phyloP scores from a whole-genome alignment of 2,888 invertebrate genomes.

The Neria commutata region DNA sequence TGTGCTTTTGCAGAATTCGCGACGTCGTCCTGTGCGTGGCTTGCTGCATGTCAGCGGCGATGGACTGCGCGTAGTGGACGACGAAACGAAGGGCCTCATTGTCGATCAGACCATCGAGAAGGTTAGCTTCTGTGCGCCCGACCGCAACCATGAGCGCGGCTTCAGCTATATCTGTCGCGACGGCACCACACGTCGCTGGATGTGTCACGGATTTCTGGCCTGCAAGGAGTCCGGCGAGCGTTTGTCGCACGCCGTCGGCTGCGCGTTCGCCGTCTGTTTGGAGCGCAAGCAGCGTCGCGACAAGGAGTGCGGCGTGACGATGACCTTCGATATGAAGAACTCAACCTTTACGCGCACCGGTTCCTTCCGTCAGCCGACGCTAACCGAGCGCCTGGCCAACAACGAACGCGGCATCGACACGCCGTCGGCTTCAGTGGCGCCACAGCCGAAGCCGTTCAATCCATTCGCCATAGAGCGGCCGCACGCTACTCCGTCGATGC shows the following conservation, averaged over 20 bases:
- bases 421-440: conserved; percentile 59
- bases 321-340: conserved; percentile 89
- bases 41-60: conserved; percentile 92
- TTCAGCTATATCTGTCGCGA: conserved; percentile 98
- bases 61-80: conserved; percentile 96
- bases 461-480: conserved; percentile 95
- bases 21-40: conserved; percentile 87
- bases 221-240: conserved; percentile 96
- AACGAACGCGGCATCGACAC: conserved; percentile 63
- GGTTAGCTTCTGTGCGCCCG: conserved; percentile 99
- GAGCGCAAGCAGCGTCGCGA: conserved; percentile 97
- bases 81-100: conserved; percentile 97
- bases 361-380: conserved; percentile 84
- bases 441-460: conserved; percentile 74
- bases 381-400: conserved; percentile 75
- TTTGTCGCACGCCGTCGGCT: conserved; percentile 98
- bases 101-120: conserved; percentile 99
- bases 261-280: conserved; percentile 97
- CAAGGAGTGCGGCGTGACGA: conserved; percentile 92
- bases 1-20: conserved; percentile 73
- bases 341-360: conserved; percentile 92
- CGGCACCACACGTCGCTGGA: conserved; percentile 98
- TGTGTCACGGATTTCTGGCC: conserved; percentile 99
- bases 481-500: conserved; percentile 91
- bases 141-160: conserved; percentile 95